Conservation (phyloP, 1,140 invertebrate genomes). For the Oryzaephilus surinamensis region DNA sequence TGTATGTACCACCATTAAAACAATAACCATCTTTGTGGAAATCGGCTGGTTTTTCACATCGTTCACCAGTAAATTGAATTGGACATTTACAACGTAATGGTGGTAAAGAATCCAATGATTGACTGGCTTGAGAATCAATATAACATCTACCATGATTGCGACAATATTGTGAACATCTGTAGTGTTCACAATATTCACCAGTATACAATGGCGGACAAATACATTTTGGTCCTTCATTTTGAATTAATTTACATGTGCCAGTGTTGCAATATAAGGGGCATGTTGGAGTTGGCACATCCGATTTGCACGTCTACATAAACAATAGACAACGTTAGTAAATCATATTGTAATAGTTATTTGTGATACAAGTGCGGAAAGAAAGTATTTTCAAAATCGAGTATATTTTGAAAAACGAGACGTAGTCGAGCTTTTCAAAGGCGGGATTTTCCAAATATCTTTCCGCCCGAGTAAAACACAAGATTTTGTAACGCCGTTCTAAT, state of each 20-base stretch:
- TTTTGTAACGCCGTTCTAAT: too few relatives aligned
- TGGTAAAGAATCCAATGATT: constrained; percentile 18
- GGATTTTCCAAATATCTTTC: too few relatives aligned
- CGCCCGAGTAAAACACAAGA: too few relatives aligned
- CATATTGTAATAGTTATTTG: neutral
- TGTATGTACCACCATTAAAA: constrained; percentile 48
- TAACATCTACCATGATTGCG: constrained; percentile 52
- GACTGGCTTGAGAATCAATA: constrained; percentile 29
- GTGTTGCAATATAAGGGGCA: constrained; percentile 40
- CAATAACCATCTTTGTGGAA: constrained; percentile 42
- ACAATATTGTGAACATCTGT: constrained; percentile 52
- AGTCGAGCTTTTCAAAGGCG: too few relatives aligned
- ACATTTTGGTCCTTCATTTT: constrained; percentile 40
- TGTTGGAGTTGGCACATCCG: constrained; percentile 6
- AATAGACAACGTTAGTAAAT: neutral
- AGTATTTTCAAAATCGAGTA: too few relatives aligned
- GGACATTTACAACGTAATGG: constrained; percentile 48
- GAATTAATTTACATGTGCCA: constrained; percentile 45
- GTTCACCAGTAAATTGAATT: constrained; percentile 50
- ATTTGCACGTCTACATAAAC: constrained; percentile 25
- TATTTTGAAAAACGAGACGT: too few relatives aligned
- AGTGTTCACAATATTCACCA: constrained; percentile 50
- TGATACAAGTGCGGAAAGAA: too few relatives aligned
- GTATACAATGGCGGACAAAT: constrained; percentile 48
- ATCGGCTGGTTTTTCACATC: constrained; percentile 49